Evolutionary conservation across 2,888 invertebrate species (phyloP).

Genomic region (Standfussiana lucernea): DNA sequence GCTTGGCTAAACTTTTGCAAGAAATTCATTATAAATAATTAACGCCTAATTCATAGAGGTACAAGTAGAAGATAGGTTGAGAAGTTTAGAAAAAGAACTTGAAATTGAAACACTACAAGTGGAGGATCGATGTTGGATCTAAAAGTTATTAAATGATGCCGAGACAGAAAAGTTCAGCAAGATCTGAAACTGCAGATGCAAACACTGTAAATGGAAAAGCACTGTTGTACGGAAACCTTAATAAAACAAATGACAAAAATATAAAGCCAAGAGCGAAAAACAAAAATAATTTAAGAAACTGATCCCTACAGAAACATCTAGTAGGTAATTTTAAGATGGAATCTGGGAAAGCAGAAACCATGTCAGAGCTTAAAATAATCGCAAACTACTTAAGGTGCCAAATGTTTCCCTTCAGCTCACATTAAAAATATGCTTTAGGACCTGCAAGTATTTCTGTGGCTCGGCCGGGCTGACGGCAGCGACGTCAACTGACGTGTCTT

Average conservation of each 20-base stretch:
- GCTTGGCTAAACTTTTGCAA: background rate
- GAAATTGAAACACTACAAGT: background rate
- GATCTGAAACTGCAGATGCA: background rate
- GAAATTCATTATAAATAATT: background rate
- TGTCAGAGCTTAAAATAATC: slow-evolving; percentile 53
- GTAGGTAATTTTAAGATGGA: background rate
- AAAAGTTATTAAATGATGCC: background rate
- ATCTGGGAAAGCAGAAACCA: slow-evolving; percentile 12
- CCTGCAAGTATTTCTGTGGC: slow-evolving; percentile 74
- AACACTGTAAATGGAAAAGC: background rate
- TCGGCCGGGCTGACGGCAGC: slow-evolving; percentile 67
- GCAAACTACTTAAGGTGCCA: slow-evolving; percentile 53
- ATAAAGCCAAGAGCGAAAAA: background rate
- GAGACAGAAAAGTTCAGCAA: background rate
- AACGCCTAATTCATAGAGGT: background rate
- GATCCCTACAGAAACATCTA: slow-evolving; percentile 1
- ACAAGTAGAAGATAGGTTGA: background rate
- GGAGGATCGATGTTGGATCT: background rate
- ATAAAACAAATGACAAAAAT: background rate
- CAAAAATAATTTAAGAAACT: slow-evolving; percentile 19
- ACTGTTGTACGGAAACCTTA: background rate
- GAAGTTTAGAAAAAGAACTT: background rate
- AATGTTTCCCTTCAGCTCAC: slow-evolving; percentile 57
- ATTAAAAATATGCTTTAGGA: slow-evolving; percentile 72
- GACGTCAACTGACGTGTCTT: slow-evolving; percentile 66